Conservation (phyloP, 2,888 invertebrate genomes). For the Dynastes grantii region DNA sequence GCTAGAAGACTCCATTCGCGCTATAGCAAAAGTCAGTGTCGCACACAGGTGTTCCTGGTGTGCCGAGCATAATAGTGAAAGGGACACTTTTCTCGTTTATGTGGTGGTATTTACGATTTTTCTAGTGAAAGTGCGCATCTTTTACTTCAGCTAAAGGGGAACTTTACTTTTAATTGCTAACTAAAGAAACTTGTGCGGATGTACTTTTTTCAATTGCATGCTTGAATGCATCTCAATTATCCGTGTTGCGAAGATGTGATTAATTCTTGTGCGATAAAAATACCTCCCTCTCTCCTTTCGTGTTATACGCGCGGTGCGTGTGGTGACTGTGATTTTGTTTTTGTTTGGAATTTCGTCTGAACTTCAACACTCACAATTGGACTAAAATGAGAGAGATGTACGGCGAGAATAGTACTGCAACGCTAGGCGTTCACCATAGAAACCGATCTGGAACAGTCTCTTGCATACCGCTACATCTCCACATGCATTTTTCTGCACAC, state of each 20-base stretch:
- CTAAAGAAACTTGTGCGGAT: no score
- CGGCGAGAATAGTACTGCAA: conserved; percentile 44
- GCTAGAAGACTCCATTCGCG: conserved; percentile 25
- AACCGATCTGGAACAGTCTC: conserved; percentile 69
- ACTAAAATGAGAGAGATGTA: conserved; percentile 19
- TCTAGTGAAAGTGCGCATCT: conserved; percentile 3
- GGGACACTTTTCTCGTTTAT: conserved; percentile 16
- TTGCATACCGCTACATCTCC: conserved; percentile 72
- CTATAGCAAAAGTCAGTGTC: conserved; percentile 7
- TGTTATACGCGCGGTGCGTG: neutral
- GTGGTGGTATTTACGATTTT: conserved; percentile 1
- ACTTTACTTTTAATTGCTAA: no score
- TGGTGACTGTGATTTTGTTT: neutral
- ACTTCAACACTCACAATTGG: neutral
- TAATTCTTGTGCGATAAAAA: conserved; percentile 6
- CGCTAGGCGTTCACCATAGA: conserved; percentile 61
- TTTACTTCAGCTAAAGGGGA: neutral
- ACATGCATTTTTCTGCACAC: conserved; percentile 74
- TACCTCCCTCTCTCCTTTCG: neutral
- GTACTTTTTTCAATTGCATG: neutral
- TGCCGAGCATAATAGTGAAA: conserved; percentile 18
- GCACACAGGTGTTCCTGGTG: conserved; percentile 23
- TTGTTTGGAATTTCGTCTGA: neutral
- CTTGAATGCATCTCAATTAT: conserved; percentile 25
- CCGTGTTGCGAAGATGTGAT: conserved; percentile 15